Base-by-base conservation (phyloP, 2,888 invertebrate genomes). In the Autographa gamma region DNA sequence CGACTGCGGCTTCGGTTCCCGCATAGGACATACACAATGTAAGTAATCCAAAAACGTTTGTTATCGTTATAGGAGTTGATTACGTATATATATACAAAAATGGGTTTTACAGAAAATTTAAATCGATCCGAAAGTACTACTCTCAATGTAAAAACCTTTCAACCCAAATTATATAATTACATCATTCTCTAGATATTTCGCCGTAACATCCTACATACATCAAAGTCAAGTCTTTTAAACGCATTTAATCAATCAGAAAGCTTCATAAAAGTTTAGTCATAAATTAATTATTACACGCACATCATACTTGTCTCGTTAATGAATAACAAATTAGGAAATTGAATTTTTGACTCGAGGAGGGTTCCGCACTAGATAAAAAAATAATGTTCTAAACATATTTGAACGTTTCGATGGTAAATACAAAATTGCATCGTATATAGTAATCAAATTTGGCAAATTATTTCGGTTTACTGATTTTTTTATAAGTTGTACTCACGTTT, bases 181-280 rank as follows among this genome's bases (percentile, higher is more conserved):
- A 14, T 43, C 2, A 14, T 43, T 43, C 16, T 7, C 4, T n/a
- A n/a, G 4, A n/a, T 48, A 48, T n/a, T 48, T n/a, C n/a, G n/a
- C 0, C 6, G 48, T 48, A 7, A n/a, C n/a, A n/a, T 48, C 48
- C n/a, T 7, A 48, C 48, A 48, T 48, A n/a, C n/a, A 48, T 48
- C 48, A 48, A n/a, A n/a, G n/a, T 48, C n/a, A 48, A 48, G n/a
- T n/a, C n/a, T 48, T 43, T 48, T 48, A 48, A 48, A 48, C 48
- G 48, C 48, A 48, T 48, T 48, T 48, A 48, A 48, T 48, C 48
- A 48, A 48, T 48, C 48, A 48, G 16, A 43, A 43, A 43, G 43
- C 43, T 48, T 48, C 48, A n/a, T 48, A 48, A 43, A 43, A 8
- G 16, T 48, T 48, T 0, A 48, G 48, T n/a, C 48, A n/a, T 48